These are phyloP conservation scores for Chironomus tentans DNA, from an alignment of 2,888 invertebrate genomes.

Conservation along the genomic window DNA sequence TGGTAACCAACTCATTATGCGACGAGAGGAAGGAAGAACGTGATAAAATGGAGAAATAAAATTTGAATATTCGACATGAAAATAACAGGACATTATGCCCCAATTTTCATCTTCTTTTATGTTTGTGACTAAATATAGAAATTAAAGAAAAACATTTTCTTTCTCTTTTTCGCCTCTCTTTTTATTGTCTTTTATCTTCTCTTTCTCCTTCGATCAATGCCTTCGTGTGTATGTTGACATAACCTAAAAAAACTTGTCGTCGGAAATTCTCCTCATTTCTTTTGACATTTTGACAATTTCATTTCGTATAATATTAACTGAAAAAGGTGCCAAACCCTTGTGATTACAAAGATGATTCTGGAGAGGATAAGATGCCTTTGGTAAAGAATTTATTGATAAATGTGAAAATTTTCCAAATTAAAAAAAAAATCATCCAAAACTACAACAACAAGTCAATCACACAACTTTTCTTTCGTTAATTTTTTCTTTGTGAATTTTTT, in stretches of 20 bases:
- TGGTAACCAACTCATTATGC: too few species aligned
- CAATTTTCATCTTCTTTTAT: too few species aligned
- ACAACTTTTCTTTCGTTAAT: too few species aligned
- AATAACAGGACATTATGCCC: too few species aligned
- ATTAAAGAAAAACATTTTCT: too few species aligned
- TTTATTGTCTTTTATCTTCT: not conserved
- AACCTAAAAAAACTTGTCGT: not conserved
- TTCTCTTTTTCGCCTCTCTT: too few species aligned
- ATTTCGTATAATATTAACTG: not conserved
- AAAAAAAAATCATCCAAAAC: not conserved
- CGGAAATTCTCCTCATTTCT: not conserved
- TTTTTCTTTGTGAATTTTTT: too few species aligned
- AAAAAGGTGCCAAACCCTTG: constrained; percentile 73
- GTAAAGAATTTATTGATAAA: constrained; percentile 46
- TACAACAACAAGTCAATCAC: constrained; percentile 20
- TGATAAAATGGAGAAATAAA: too few species aligned
- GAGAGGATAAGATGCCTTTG: constrained; percentile 87
- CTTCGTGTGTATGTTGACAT: not conserved
- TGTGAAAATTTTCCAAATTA: not conserved
- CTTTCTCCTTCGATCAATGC: not conserved
- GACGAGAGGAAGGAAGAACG: too few species aligned
- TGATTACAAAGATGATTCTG: constrained; percentile 75
- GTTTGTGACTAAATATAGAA: too few species aligned
- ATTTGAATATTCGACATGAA: too few species aligned
- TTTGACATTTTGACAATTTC: not conserved